Evolutionary conservation across 2,797 vertebrate species (phyloP), one percentile per base, ranked within the genome.

Genomic region (Smutsia gigantea): DNA sequence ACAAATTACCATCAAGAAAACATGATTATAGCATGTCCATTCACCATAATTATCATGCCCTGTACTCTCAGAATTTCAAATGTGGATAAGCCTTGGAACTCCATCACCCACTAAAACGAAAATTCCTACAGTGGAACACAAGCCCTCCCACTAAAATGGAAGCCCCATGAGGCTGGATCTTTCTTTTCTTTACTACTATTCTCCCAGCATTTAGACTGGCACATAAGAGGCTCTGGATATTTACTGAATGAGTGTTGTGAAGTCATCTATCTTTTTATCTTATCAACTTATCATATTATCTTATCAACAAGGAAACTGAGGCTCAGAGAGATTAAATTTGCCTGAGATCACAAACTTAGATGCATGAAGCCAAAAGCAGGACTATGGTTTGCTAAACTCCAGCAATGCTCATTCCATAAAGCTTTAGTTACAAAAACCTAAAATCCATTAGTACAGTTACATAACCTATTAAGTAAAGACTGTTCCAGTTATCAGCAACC

Each of bases 1-100:
- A 93, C 82, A 94, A 95, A 97, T 97, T 75, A 94, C 94, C 74
- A 92, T 92, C 71, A 82, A 97, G 90, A 95, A 88, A 96, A 92
- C 69, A 91, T 68, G 86, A 96, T 69, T 59, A 77, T 13, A 95
- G 87, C 31, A 84, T 64, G 91, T 49, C 18, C 63, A 78, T 2
- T 89, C 55, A 79, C 91, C 87, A 49, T 95, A 93, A 93, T 90
- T 91, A 86, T 71, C 61, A 71, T 37, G 59, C 59, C 27, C 92
- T 12, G 27, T 68, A 86, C 14, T 23, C 79, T 75, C 37, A 27
- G 46, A 68, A 68, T 64, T 90, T 86, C 63, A 86, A 74, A 86
- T 63, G 74, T 71, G 57, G 31, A 53, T 19, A 88, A 59, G 64
- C 59, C 78, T 91, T 78, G 86, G 83, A 94, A 96, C 25, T 79